Base-by-base conservation (phyloP, 2,797 vertebrate species). In the Limnodromus scolopaceus region DNA sequence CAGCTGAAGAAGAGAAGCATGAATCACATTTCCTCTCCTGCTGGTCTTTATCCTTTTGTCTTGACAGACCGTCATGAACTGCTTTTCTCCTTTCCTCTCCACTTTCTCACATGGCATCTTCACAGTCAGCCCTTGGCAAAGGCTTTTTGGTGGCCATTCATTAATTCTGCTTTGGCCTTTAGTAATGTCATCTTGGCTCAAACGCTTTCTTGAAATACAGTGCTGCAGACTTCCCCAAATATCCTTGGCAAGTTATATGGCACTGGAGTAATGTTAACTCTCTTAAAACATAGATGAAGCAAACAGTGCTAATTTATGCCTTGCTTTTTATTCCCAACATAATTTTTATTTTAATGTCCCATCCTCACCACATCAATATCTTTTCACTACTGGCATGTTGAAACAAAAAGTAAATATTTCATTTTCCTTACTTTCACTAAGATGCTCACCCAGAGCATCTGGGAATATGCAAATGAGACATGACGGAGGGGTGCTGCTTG, bases 291-390 rank as follows among this genome's bases (percentile, higher is more conserved):
- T 15, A 27, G 45, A 96, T 41, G 87, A 90, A 91, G 57, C 23
- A 84, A 95, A 93, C 64, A 39, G n/a, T 71, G 70, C 57, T 96
- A 92, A 93, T 84, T 79, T 83, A 93, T 87, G 68, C 84, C 79
- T 63, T 65, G 13, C 13, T 49, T 70, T 78, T 86, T 90, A 96
- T 94, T 89, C n/a, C 82, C 2, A 7, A 41, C 92, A 94, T 93
- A 94, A 97, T 93, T 97, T 93, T 95, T 43, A 65, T 94, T 96
- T 93, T 95, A 96, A 79, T 65, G 70, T 54, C 94, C 68, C 79
- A 28, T 92, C 93, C 85, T 60, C 82, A 38, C 84, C 87, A 32
- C 65, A 92, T 88, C 79, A 78, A 85, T 97, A 97, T 87, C 54
- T 18, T 92, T 87, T 94, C 75, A 79, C 60, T 2, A 30, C 43